Base-by-base conservation (phyloP, 2,113 vertebrate genomes). In the Chloroceryle aenea region DNA sequence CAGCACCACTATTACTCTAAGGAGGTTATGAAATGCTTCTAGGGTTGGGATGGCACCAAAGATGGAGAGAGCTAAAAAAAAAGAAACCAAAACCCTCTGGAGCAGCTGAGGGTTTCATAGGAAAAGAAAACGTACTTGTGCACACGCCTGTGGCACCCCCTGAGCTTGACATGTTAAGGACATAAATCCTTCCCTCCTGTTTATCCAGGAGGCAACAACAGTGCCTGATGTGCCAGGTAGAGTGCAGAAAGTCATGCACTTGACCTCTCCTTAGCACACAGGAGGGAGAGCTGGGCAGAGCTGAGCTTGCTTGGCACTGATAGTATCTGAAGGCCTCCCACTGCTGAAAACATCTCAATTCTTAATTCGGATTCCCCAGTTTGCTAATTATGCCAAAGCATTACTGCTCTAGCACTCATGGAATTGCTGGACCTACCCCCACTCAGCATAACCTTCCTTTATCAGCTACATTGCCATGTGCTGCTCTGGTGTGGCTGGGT, bases 21-120 rank as follows among this genome's bases (percentile, higher is more conserved):
- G 58, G 53, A 79, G 76, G 56, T 61, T 90, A 64, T 93, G 90
- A 95, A 97, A 81, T 53, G 88, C 61, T 61, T 81, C 59, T 26
- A 53, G 53, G 34, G 29, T 30, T 78, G 61, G 16, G 30, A 48
- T 56, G 56, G 83, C 26, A 83, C 20, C 63, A 77, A 71, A 75
- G 12, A 80, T 10, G 10, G 45, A 90, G 22, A 67, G 32, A 89
- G 87, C 18, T 45, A 76, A 9, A 5, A 45, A 73, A 94, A 82
- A 55, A 30, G 38, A 76, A 94, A 83, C 50, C 42, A 26, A 38
- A 29, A 36, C 1, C 3, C 19, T 75, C 47, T 29, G 29, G 18
- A 77, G 17, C 10, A 68, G 38, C 5, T 34, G 12, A 77, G 19
- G 8, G 48, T 42, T 92, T 66, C n/a, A 27, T 29, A 62, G 75